Evolutionary conservation across 2,113 vertebrate genomes (phyloP).

Genomic region (Pollimyrus isidori): DNA sequence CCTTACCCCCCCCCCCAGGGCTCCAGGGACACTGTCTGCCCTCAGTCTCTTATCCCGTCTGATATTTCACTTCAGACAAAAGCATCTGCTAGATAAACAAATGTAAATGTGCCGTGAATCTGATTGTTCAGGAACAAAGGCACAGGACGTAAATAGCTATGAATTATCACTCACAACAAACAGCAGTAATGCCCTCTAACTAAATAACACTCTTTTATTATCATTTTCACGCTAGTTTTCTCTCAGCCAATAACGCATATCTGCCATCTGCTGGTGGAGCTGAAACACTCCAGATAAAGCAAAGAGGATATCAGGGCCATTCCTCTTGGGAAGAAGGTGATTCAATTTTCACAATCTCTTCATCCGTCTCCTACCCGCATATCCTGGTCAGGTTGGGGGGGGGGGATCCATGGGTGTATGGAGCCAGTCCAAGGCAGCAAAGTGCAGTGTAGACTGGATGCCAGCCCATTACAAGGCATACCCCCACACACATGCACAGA

Average conservation of each 20-base stretch:
- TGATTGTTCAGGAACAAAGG: neutral
- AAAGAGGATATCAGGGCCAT: neutral
- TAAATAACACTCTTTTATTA: neutral
- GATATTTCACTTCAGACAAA: neutral
- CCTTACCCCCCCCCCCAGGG: neutral
- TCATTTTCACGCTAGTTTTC: neutral
- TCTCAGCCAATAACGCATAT: neutral
- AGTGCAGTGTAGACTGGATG: neutral
- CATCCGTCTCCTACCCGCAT: neutral
- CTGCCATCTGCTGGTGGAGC: slow-evolving; percentile 2
- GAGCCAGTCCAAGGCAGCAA: neutral
- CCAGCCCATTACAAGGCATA: neutral
- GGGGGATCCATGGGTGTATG: neutral
- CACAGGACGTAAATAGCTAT: neutral
- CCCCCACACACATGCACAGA: neutral
- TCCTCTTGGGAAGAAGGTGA: neutral
- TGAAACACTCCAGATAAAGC: neutral
- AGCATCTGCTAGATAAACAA: neutral
- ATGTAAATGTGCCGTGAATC: neutral
- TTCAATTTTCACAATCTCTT: neutral
- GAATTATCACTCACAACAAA: neutral
- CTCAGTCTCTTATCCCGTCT: neutral
- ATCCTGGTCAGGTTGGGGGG: neutral
- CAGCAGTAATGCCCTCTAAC: neutral
- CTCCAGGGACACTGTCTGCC: neutral